Evolutionary conservation across 1,140 invertebrate species (phyloP).

Genomic region (Scaptomyza montana): DNA sequence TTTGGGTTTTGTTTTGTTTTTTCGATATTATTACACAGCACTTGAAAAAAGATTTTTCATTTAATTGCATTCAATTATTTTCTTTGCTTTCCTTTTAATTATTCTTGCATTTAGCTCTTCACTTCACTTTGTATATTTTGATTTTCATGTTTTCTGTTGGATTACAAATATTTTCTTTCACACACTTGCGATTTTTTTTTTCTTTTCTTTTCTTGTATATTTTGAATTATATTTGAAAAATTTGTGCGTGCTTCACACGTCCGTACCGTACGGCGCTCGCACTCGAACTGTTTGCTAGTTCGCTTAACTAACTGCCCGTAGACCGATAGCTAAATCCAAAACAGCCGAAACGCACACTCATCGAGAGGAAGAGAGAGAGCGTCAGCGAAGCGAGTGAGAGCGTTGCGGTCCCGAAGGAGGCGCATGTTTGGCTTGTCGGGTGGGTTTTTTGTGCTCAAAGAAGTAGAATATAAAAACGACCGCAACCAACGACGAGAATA

Average conservation of each 20-base stretch:
- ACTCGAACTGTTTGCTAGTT: slow-evolving; percentile 70
- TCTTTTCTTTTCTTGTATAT: slow-evolving; percentile 31
- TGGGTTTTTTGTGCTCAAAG: slow-evolving; percentile 10
- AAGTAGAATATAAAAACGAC: background rate
- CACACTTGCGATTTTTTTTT: slow-evolving; percentile 34
- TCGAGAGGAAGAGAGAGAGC: background rate
- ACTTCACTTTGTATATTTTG: slow-evolving; percentile 12
- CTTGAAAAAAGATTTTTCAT: slow-evolving; percentile 10
- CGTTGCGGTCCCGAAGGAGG: slow-evolving; percentile 29
- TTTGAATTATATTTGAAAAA: slow-evolving; percentile 27
- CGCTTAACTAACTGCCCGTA: slow-evolving; percentile 23
- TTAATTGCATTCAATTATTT: slow-evolving; percentile 23
- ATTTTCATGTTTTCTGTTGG: slow-evolving; percentile 6
- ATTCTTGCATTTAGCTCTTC: slow-evolving; percentile 8
- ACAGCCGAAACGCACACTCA: slow-evolving; percentile 1
- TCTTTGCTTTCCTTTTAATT: background rate
- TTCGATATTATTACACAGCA: slow-evolving; percentile 36
- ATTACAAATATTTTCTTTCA: slow-evolving; percentile 25
- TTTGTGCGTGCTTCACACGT: slow-evolving; percentile 74
- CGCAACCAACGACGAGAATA: slow-evolving; percentile 7
- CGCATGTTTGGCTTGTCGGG: slow-evolving; percentile 35
- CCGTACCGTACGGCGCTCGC: slow-evolving; percentile 72
- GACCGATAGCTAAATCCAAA: slow-evolving; percentile 20
- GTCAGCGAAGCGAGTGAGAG: background rate
- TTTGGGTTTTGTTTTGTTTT: slow-evolving; percentile 32